These are phyloP conservation scores for Brachionus paranguensis DNA, from an alignment of 1,140 invertebrate genomes.

Conservation along the genomic window DNA sequence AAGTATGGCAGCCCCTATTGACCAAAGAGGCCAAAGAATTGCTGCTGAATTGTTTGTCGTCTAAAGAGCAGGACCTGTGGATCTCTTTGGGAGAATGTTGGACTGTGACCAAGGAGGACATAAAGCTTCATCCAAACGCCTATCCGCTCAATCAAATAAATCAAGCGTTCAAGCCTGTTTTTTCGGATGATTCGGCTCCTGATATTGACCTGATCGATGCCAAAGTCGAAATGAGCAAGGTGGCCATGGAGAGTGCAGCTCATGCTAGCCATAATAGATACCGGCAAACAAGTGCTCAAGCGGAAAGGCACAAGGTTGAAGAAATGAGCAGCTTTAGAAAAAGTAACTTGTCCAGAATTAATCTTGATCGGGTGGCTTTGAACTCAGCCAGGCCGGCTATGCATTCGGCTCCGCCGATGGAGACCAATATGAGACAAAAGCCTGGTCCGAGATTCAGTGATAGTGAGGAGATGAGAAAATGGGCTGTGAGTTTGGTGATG, in stretches of 20 bases:
- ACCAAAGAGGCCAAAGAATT: conserved; percentile 9
- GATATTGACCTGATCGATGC: background rate
- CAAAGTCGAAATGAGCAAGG: background rate
- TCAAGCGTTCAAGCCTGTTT: background rate
- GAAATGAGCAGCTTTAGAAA: background rate
- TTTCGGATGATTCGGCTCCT: background rate
- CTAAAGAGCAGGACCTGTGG: conserved; percentile 20
- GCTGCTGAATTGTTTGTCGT: background rate
- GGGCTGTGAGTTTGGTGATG: background rate
- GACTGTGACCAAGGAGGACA: background rate
- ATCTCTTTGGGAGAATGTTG: background rate
- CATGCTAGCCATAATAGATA: background rate
- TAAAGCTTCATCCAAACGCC: background rate
- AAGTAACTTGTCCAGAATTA: background rate
- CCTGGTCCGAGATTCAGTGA: background rate
- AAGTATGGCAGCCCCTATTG: conserved; percentile 2
- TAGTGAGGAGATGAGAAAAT: conserved; percentile 24
- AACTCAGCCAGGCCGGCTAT: background rate
- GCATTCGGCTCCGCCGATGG: background rate
- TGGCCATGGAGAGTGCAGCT: background rate
- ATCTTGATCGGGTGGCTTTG: background rate
- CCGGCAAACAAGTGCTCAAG: background rate
- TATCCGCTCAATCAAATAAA: background rate
- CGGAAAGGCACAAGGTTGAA: background rate
- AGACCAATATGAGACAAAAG: background rate